Base-by-base conservation (phyloP, 2,113 vertebrate genomes). In the Oreochromis tanganicae region DNA sequence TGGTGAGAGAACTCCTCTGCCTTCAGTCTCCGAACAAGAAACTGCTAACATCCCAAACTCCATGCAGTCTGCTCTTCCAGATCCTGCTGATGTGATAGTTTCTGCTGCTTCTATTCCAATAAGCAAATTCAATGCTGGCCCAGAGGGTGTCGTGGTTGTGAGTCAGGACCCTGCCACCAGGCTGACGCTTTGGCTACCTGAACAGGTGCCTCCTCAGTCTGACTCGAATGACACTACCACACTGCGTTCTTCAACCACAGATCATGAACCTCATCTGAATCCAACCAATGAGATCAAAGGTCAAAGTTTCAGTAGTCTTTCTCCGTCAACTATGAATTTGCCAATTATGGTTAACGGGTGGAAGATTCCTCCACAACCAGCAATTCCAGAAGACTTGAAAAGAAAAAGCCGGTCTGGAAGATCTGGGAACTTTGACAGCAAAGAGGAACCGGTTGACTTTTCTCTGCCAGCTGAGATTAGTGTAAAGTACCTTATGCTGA, bases 101-200 rank as follows among this genome's bases (percentile, higher is more conserved):
- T 78, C 91, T 89, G 83, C 63, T 41, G 11, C 79, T 16, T 52
- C 71, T 14, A 2, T 38, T 12, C 86, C 83, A 14, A 82, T 52
- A 34, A 71, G 11, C 2, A 1, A 32, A 36, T 13, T 79, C 13
- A 1, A 55, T 0, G 16, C 73, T 46, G 43, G 52, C 1, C 84
- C 66, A 12, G 32, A 90, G 21, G 78, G 82, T n/a, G 81, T 94
- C 3, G 63, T 93, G 10, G 38, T 87, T 6, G 32, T 94, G 14
- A 92, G 81, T 1, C 84, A 86, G 68, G 87, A 88, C 27, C 91
- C 85, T 10, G 55, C n/a, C 59, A 32, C 71, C 7, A 88, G 68
- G 24, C 50, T 93, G 52, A 90, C 92, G 2, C 48, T 94, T 1
- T 95, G 90, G 92, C 66, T 93, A 8, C 89, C 92, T 81, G 91